A percentile compares a stretch with the other conserved stretches of the same genome.
Conservation (phyloP, 1,140 invertebrate genomes). For the Pseudomyrmex flavicornis region DNA sequence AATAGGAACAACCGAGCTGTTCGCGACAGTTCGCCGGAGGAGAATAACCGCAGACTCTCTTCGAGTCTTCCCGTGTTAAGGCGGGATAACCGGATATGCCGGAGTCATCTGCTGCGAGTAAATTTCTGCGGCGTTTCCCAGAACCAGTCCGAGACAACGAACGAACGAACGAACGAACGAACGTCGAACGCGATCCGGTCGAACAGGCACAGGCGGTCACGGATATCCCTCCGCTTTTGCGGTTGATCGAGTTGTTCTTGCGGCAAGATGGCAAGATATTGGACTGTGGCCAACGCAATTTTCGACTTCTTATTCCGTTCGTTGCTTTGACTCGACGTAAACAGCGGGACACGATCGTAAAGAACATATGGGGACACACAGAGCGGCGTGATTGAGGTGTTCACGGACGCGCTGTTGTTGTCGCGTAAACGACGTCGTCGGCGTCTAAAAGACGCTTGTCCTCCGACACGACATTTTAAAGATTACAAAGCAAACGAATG, state of each 20-base stretch:
- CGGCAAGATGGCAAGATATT: slow-evolving; percentile 39
- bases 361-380: slow-evolving; percentile 16
- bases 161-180: not conserved
- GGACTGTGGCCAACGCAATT: slow-evolving; percentile 46
- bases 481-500: too few species aligned
- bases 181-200: not conserved
- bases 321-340: slow-evolving; percentile 49
- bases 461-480: too few species aligned
- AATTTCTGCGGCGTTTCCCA: slow-evolving; percentile 53
- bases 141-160: not conserved
- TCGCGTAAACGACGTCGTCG: not conserved
- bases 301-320: slow-evolving; percentile 43
- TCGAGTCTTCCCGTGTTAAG: slow-evolving; percentile 45
- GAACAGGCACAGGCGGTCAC: slow-evolving; percentile 11
- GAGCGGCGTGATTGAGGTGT: slow-evolving; percentile 18
- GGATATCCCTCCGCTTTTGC: slow-evolving; percentile 30
- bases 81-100: slow-evolving; percentile 49
- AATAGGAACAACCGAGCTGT: slow-evolving; percentile 63
- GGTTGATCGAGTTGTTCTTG: slow-evolving; percentile 44
- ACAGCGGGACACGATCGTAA: slow-evolving; percentile 26
- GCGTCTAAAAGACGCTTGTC: not conserved
- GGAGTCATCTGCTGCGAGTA: slow-evolving; percentile 66
- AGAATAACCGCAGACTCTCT: slow-evolving; percentile 63
- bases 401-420: not conserved
- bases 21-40: slow-evolving; percentile 63